These are phyloP conservation scores for Autographa pulchrina DNA, from an alignment of 2,888 invertebrate species.

Conservation along the genomic window DNA sequence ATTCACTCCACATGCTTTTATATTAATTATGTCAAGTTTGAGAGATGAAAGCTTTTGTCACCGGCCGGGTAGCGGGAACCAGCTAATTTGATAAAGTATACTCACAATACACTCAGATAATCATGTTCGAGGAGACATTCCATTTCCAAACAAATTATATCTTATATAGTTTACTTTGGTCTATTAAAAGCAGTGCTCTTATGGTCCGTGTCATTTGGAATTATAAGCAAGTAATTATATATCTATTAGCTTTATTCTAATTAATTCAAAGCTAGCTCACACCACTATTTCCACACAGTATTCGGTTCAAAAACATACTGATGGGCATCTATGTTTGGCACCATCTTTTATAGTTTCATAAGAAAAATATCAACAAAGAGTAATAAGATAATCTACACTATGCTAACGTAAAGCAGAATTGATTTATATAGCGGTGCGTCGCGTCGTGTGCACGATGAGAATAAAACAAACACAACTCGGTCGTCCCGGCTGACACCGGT, in stretches of 20 bases:
- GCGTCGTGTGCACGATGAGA: slow-evolving; percentile 58
- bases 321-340: too few relatives aligned
- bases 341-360: too few relatives aligned
- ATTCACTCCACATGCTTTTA: slow-evolving; percentile 22
- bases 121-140: slow-evolving; percentile 15
- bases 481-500: slow-evolving; percentile 48
- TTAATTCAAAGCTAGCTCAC: too few relatives aligned
- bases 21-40: slow-evolving; percentile 49
- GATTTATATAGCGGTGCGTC: slow-evolving; percentile 66
- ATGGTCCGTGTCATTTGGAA: too few relatives aligned
- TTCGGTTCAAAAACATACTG: too few relatives aligned
- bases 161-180: too few relatives aligned
- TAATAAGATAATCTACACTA: slow-evolving; percentile 45
- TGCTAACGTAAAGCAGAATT: slow-evolving; percentile 54
- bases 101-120: slow-evolving; percentile 6
- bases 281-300: too few relatives aligned
- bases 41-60: slow-evolving; percentile 49
- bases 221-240: too few relatives aligned
- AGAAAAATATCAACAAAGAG: not conserved
- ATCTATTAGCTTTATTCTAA: too few relatives aligned
- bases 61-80: slow-evolving; percentile 44
- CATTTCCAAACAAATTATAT: not conserved
- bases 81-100: slow-evolving; percentile 65
- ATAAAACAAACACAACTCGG: slow-evolving; percentile 63
- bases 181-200: too few relatives aligned